Evolutionary conservation across 53 echinoderm and acorn worm genomes (phyloP).

Genomic region (Paelopatides confundens): DNA sequence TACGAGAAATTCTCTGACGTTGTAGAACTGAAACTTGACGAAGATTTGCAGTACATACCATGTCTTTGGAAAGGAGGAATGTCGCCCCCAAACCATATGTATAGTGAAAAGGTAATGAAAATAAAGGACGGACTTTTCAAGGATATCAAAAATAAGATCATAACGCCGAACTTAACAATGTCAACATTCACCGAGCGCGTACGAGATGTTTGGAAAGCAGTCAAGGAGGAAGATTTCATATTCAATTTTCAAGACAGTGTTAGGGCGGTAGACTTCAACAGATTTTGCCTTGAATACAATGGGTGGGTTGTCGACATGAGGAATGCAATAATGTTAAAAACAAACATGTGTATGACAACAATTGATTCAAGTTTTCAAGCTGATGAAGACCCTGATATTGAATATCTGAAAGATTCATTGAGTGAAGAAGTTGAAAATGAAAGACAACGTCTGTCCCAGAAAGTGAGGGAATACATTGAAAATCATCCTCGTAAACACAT

Average conservation of each 20-base stretch:
- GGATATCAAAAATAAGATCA: not conserved
- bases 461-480: not conserved
- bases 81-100: too few relatives aligned
- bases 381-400: too few relatives aligned
- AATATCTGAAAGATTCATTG: too few relatives aligned
- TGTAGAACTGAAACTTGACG: slow-evolving; percentile 15
- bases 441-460: not conserved
- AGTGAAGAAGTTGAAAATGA: not conserved
- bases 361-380: too few relatives aligned
- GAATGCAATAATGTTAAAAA: not conserved
- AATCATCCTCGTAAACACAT: not conserved
- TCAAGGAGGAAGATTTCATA: not conserved
- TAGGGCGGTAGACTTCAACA: not conserved
- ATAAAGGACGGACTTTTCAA: not conserved
- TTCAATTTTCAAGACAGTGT: slow-evolving; percentile 36
- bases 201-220: slow-evolving; percentile 13
- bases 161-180: not conserved
- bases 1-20: slow-evolving; percentile 20
- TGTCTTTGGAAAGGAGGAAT: slow-evolving; percentile 27
- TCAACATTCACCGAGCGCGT: slow-evolving; percentile 11
- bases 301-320: slow-evolving; percentile 14
- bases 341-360: too few relatives aligned
- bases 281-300: slow-evolving; percentile 4
- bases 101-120: not conserved
- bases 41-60: slow-evolving; percentile 11